phyloP scores from a whole-genome alignment of 2,797 vertebrate species.

The Channa striata region DNA sequence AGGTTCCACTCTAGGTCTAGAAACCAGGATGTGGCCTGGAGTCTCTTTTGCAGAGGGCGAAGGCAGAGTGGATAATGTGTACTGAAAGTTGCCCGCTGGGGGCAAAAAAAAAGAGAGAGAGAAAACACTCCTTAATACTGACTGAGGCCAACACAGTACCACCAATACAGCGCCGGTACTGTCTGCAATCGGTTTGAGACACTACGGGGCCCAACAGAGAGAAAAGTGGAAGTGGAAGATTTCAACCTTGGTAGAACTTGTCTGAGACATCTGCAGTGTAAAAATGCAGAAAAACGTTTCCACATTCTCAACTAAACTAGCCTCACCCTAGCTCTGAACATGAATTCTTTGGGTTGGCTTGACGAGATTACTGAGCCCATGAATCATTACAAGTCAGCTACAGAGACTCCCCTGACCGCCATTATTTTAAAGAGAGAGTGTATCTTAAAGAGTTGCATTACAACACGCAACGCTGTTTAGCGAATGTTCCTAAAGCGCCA shows the following conservation, averaged over 20 bases:
- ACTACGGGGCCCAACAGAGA: conserved; percentile 31
- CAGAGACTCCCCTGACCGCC: conserved; percentile 52
- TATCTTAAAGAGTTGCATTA: conserved; percentile 68
- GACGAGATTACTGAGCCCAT: conserved; percentile 47
- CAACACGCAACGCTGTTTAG: conserved; percentile 68
- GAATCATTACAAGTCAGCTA: conserved; percentile 36
- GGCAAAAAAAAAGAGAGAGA: conserved; percentile 41
- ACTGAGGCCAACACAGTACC: conserved; percentile 54
- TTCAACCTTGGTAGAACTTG: conserved; percentile 25
- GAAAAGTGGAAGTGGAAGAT: conserved; percentile 46
- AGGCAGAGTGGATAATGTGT: conserved; percentile 43
- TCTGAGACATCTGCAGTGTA: conserved; percentile 24
- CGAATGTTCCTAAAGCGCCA: conserved; percentile 46
- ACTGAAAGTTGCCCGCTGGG: conserved; percentile 59
- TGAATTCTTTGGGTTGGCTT: conserved; percentile 66
- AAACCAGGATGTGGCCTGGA: conserved; percentile 46
- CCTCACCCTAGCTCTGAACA: conserved; percentile 34
- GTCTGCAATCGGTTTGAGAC: conserved; percentile 30
- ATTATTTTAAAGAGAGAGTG: conserved; percentile 52
- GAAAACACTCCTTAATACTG: conserved; percentile 53
- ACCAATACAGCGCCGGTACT: conserved; percentile 51
- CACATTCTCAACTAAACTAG: conserved; percentile 15
- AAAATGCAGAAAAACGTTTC: conserved; percentile 23
- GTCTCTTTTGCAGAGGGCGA: conserved; percentile 42
- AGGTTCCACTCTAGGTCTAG: conserved; percentile 30